These are phyloP conservation scores for Drosophila anomalata DNA, from an alignment of 2,888 invertebrate genomes.

Conservation along the genomic window DNA sequence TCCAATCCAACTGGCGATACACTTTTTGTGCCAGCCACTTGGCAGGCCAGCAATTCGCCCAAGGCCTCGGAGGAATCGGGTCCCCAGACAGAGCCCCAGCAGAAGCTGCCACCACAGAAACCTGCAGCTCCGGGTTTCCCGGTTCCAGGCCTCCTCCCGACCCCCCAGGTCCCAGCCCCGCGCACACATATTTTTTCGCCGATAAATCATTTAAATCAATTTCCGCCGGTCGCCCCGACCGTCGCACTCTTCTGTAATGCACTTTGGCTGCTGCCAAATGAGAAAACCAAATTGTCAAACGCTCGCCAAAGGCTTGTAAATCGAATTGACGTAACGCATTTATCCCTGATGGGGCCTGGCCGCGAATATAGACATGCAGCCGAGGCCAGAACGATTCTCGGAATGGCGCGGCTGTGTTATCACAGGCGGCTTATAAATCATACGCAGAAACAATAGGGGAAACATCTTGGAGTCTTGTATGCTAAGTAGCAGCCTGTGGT, in stretches of 20 bases:
- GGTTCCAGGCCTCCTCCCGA: conserved; percentile 10
- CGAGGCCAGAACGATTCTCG: conserved; percentile 34
- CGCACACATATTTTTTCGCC: conserved; percentile 43
- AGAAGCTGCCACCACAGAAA: conserved; percentile 15
- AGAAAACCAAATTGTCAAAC: conserved; percentile 70
- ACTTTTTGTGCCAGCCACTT: conserved; percentile 33
- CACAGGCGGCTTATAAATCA: conserved; percentile 60
- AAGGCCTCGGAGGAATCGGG: conserved; percentile 59
- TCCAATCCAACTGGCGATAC: conserved; percentile 20
- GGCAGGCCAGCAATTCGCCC: conserved; percentile 47
- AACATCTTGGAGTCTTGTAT: conserved; percentile 1
- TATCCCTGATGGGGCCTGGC: conserved; percentile 28
- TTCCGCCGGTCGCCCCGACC: conserved; percentile 73
- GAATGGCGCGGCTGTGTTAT: conserved; percentile 44
- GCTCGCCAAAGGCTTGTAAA: conserved; percentile 71
- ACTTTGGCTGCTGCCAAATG: conserved; percentile 33
- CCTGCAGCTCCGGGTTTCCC: conserved; percentile 41
- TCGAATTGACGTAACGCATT: conserved; percentile 78
- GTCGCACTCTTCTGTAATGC: conserved; percentile 39
- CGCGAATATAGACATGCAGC: conserved; percentile 15
- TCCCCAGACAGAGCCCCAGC: conserved; percentile 25
- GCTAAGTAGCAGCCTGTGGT: not conserved
- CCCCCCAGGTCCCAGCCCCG: conserved; percentile 1
- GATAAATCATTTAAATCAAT: conserved; percentile 83
- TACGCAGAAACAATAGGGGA: conserved; percentile 63